A percentile compares a stretch with the other conserved stretches of the same genome.
Evolutionary conservation across 2,797 vertebrate species (phyloP).

Genomic region (Darevskia mixta): DNA sequence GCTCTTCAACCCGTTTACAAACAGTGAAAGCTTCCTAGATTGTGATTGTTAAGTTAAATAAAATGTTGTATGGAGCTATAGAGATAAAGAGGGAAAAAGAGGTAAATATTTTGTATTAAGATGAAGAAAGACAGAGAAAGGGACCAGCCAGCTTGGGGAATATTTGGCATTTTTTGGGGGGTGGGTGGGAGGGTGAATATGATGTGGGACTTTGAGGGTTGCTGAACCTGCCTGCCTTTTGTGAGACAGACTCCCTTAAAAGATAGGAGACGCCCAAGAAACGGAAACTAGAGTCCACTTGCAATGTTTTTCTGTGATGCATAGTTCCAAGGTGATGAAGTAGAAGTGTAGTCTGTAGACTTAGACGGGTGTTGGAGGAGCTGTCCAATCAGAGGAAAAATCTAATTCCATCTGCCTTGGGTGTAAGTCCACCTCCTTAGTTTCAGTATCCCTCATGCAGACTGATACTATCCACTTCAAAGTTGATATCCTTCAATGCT

Average conservation of each 20-base stretch:
- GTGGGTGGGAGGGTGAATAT: slow-evolving; percentile 1
- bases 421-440: not conserved
- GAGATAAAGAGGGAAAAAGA: slow-evolving; percentile 11
- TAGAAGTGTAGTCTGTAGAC: not conserved
- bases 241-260: slow-evolving; percentile 38
- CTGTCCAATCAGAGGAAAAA: slow-evolving; percentile 4
- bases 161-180: slow-evolving; percentile 17
- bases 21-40: slow-evolving; percentile 40
- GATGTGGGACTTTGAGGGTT: slow-evolving; percentile 26
- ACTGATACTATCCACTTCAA: not conserved
- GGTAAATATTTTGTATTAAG: slow-evolving; percentile 39
- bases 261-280: slow-evolving; percentile 16
- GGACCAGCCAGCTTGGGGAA: slow-evolving; percentile 25
- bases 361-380: not conserved
- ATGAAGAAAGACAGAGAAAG: slow-evolving; percentile 13
- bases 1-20: slow-evolving; percentile 37
- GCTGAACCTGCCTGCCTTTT: slow-evolving; percentile 49
- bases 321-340: not conserved
- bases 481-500: not conserved
- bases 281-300: slow-evolving; percentile 17
- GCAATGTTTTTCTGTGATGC: not conserved
- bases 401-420: not conserved
- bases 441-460: not conserved
- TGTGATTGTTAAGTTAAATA: slow-evolving; percentile 41
- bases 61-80: slow-evolving; percentile 32